These are phyloP conservation scores for Channallabes apus DNA, from an alignment of 2,797 vertebrate genomes.

Conservation along the genomic window DNA sequence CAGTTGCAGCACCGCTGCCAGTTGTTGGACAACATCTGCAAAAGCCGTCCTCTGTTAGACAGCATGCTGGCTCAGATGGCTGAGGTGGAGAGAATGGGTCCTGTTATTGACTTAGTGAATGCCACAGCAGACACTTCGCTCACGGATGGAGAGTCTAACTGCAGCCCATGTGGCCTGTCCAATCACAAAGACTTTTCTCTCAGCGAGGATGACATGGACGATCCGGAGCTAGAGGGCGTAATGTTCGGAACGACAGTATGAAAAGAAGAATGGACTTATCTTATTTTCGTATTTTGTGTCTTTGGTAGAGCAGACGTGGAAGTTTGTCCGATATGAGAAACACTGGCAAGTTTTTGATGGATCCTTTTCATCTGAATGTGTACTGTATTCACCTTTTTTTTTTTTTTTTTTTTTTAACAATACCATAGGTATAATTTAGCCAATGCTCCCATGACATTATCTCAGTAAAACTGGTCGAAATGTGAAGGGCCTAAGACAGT, in stretches of 20 bases:
- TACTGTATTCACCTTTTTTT: background rate
- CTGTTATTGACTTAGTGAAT: constrained; percentile 53
- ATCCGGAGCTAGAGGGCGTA: constrained; percentile 65
- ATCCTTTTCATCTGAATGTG: constrained; percentile 13
- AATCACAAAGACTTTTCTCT: constrained; percentile 71
- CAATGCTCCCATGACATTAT: background rate
- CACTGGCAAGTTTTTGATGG: constrained; percentile 10
- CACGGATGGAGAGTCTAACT: constrained; percentile 59
- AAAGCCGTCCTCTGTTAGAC: constrained; percentile 68
- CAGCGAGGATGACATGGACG: constrained; percentile 66
- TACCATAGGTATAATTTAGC: constrained; percentile 5
- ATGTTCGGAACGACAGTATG: constrained; percentile 79
- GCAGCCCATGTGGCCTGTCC: constrained; percentile 61
- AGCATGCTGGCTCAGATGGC: constrained; percentile 73
- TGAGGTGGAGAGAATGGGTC: constrained; percentile 72
- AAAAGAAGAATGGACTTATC: background rate
- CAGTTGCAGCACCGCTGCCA: constrained; percentile 73
- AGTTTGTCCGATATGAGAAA: background rate
- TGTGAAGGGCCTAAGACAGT: background rate
- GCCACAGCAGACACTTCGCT: constrained; percentile 49
- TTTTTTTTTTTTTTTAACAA: background rate
- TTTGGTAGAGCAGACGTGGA: constrained; percentile 4
- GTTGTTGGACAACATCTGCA: constrained; percentile 75
- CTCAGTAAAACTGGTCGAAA: background rate
- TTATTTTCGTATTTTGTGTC: constrained; percentile 2